A percentile compares a stretch with the other conserved stretches of the same genome.
phyloP scores from a whole-genome alignment of 2,113 vertebrate genomes.

The Barbus barbus region DNA sequence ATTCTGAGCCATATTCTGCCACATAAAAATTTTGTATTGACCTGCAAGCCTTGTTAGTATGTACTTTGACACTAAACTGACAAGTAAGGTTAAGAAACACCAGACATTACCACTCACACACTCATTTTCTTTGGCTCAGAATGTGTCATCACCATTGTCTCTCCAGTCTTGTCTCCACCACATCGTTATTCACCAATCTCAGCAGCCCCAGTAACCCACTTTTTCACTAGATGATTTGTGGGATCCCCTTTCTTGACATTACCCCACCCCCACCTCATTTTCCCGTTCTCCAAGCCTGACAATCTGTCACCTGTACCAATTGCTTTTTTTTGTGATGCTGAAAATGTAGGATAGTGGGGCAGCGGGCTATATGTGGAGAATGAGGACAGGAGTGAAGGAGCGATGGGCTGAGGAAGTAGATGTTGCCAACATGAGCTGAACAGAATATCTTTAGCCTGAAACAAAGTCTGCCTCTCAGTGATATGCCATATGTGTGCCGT shows the following conservation, averaged over 20 bases:
- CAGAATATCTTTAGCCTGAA: constrained; percentile 58
- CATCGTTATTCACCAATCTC: constrained; percentile 3
- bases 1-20: background rate
- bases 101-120: background rate
- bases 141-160: background rate
- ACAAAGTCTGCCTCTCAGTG: constrained; percentile 53
- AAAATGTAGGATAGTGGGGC: constrained; percentile 71
- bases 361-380: constrained; percentile 49
- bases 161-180: background rate
- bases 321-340: constrained; percentile 45
- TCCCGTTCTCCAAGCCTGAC: background rate
- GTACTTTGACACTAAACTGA: background rate
- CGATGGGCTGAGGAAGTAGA: constrained; percentile 16
- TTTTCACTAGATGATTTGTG: background rate
- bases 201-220: constrained; percentile 4
- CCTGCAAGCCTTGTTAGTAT: background rate
- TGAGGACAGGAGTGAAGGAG: constrained; percentile 30
- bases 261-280: background rate
- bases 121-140: background rate
- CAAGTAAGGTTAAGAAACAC: background rate
- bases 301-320: constrained; percentile 16
- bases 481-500: constrained; percentile 44
- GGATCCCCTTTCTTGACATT: constrained; percentile 13
- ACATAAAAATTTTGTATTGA: background rate
- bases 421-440: constrained; percentile 49